A percentile compares a stretch with the other conserved stretches of the same genome.
Evolutionary conservation across 2,888 invertebrate species (phyloP).

Genomic region (Synanthedon myopaeformis): DNA sequence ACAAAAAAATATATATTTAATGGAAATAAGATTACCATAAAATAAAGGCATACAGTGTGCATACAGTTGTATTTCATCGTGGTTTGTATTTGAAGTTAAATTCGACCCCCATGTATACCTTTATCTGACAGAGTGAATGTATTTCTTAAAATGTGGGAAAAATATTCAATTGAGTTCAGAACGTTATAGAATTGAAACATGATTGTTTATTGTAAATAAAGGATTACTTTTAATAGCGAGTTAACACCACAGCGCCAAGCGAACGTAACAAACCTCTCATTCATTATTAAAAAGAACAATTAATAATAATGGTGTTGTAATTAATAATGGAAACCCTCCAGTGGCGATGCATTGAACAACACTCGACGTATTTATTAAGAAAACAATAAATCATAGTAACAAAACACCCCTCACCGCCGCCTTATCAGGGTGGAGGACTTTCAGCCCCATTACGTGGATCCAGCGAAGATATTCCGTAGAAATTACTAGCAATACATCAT

Average conservation of each 20-base stretch:
- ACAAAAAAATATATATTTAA: no score
- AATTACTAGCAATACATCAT: slow-evolving; percentile 60
- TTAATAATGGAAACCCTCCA: slow-evolving; percentile 35
- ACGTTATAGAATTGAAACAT: no score
- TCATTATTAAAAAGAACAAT: slow-evolving; percentile 14
- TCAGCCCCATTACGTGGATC: not conserved
- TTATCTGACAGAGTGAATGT: no score
- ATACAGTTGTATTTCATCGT: no score
- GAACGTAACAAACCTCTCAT: not conserved
- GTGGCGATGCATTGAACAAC: slow-evolving; percentile 25
- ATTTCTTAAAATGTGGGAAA: no score
- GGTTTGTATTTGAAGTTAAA: no score
- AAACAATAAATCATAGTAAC: slow-evolving; percentile 57
- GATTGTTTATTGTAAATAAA: no score
- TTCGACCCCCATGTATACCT: no score
- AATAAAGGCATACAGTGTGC: no score
- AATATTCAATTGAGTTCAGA: no score
- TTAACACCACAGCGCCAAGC: not conserved
- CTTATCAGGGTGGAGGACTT: slow-evolving; percentile 6
- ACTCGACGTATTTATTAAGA: slow-evolving; percentile 62
- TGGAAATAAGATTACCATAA: no score
- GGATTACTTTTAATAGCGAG: no score
- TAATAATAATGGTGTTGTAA: slow-evolving; percentile 26
- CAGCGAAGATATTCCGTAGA: slow-evolving; percentile 29
- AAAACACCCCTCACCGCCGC: slow-evolving; percentile 22